A percentile compares a stretch with the other conserved stretches of the same genome.
phyloP scores from a whole-genome alignment of 2,888 invertebrate genomes.

The Pandemis heparana region DNA sequence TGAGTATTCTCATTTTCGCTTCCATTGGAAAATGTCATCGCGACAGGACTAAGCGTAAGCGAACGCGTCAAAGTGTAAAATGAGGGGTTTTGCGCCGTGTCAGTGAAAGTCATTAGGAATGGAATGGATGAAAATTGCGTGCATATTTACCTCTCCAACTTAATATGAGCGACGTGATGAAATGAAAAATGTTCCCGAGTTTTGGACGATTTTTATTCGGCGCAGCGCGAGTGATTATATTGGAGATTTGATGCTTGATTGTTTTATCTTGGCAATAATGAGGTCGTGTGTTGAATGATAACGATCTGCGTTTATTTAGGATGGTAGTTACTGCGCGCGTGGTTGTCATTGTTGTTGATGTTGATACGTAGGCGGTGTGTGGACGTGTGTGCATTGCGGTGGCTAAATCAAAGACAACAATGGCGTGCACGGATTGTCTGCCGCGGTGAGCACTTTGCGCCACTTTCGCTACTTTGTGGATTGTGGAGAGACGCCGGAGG shows the following conservation, averaged over 20 bases:
- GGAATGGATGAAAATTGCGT: constrained; percentile 85
- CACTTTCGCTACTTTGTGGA: constrained; percentile 80
- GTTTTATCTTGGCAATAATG: constrained; percentile 44
- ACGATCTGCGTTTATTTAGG: constrained; percentile 16
- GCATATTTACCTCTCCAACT: constrained; percentile 81
- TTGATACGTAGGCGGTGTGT: constrained; percentile 29
- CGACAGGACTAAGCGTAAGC: constrained; percentile 81
- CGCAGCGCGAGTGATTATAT: constrained; percentile 57
- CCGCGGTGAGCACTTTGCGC: constrained; percentile 73
- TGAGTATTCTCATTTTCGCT: constrained; percentile 60
- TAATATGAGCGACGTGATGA: constrained; percentile 78
- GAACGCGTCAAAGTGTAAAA: constrained; percentile 86
- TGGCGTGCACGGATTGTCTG: constrained; percentile 73
- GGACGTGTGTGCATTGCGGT: constrained; percentile 50
- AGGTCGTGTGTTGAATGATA: constrained; percentile 32
- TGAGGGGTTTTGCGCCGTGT: constrained; percentile 84
- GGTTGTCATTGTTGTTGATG: constrained; percentile 3
- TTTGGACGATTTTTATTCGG: constrained; percentile 59
- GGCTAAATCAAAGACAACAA: constrained; percentile 80
- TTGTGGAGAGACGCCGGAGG: constrained; percentile 65
- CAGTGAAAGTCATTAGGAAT: constrained; percentile 85
- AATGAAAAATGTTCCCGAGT: constrained; percentile 71
- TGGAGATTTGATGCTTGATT: constrained; percentile 54
- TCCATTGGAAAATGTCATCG: constrained; percentile 81
- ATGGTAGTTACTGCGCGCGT: background rate